Base-by-base conservation (phyloP, 2,113 vertebrate genomes). In the Lontra canadensis region DNA sequence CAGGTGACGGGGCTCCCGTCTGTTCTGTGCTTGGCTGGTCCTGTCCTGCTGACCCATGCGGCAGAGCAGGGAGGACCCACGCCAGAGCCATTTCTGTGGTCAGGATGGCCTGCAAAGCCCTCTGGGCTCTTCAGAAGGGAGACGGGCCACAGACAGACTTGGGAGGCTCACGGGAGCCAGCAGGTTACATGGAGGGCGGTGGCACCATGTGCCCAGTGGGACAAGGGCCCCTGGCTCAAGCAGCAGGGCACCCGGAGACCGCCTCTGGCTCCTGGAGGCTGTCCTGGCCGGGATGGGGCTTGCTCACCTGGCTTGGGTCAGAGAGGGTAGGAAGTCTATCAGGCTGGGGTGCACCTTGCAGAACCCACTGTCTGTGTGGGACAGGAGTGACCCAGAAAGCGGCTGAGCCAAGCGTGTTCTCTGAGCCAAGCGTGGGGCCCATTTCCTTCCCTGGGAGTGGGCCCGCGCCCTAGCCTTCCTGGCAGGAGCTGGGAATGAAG, bases 291-390 rank as follows among this genome's bases (percentile, higher is more conserved):
- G 14, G 39, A 3, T 17, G 2, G 61, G 67, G 69, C 15, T n/a
- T 17, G 29, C 5, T 17, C 0, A 7, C 26, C 4, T 0, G 12
- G 52, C n/a, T 34, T 0, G 42, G 81, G 44, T 36, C 47, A 21
- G 39, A 36, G 71, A 21, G 25, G 17, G 9, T 1, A 11, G 59
- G 42, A 52, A 7, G 12, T 2, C 34, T 3, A 0, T 1, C 3
- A 6, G 2, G 63, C n/a, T 21, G 23, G 44, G 49, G 52, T 73
- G 79, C 55, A 36, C 7, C 89, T 57, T 18, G 74, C 14, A 21
- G 92, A 52, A 65, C 3, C 42, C 78, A 26, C 20, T 8, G 36
- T 20, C 11, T 3, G 25, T 1, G 0, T 3, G 0, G 0, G 36
- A 26, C 44, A n/a, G 67, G 25, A 26, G 31, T 21, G 52, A 61